These are phyloP conservation scores for Pharmacophagus antenor DNA, from an alignment of 2,888 invertebrate species.

Conservation along the genomic window DNA sequence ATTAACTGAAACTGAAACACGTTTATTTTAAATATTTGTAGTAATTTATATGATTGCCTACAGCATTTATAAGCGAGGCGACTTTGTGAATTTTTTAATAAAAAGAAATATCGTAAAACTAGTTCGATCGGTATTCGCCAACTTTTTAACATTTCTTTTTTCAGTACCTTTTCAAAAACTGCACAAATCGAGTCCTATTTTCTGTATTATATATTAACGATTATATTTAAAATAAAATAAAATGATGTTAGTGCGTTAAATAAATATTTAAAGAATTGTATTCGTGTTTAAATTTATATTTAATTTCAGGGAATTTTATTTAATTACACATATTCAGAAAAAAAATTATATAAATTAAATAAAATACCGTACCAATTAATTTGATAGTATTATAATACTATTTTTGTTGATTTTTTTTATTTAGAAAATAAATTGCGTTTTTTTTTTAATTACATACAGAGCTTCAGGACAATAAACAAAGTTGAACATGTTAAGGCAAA, in stretches of 20 bases:
- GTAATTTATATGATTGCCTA: constrained; percentile 13
- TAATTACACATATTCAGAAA: too few relatives aligned
- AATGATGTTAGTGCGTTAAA: too few relatives aligned
- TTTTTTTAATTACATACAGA: background rate
- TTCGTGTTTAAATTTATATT: too few relatives aligned
- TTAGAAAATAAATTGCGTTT: background rate
- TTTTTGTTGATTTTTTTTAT: too few relatives aligned
- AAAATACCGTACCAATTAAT: too few relatives aligned
- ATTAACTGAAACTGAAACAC: background rate
- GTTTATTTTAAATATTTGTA: background rate
- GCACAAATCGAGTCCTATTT: background rate
- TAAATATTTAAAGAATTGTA: too few relatives aligned
- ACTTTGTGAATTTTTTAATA: constrained; percentile 8
- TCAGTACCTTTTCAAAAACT: background rate
- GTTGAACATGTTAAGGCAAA: constrained; percentile 57
- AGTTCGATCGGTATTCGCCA: constrained; percentile 4
- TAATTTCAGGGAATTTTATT: too few relatives aligned
- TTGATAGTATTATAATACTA: too few relatives aligned
- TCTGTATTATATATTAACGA: too few relatives aligned
- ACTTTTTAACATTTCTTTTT: background rate
- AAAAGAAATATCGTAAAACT: constrained; percentile 6
- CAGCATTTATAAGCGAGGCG: constrained; percentile 14
- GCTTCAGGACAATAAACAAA: constrained; percentile 46
- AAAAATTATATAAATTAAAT: too few relatives aligned
- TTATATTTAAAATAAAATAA: too few relatives aligned